phyloP scores from a whole-genome alignment of 2,113 vertebrate genomes.

The Percina caprodes region DNA sequence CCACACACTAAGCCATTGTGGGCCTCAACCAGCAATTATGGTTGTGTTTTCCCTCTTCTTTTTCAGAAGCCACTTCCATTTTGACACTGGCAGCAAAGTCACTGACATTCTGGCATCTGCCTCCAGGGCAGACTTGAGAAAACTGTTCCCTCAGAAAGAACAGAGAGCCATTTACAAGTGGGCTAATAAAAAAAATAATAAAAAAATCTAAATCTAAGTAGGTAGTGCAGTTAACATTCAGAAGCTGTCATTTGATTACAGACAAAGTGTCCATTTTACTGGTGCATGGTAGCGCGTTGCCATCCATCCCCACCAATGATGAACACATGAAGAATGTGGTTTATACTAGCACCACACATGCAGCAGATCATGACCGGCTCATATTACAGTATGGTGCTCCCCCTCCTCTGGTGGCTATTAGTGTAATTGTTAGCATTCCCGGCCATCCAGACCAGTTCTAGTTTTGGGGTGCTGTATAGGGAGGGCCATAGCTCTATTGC shows the following conservation, averaged over 20 bases:
- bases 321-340: constrained; percentile 21
- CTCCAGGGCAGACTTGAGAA: constrained; percentile 52
- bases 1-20: constrained; percentile 74
- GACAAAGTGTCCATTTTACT: constrained; percentile 22
- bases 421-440: constrained; percentile 55
- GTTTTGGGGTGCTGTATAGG: constrained; percentile 29
- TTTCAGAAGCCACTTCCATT: constrained; percentile 77
- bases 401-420: constrained; percentile 22
- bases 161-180: constrained; percentile 63
- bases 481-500: background rate
- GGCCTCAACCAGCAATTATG: constrained; percentile 76
- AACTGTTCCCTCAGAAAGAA: constrained; percentile 46
- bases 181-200: constrained; percentile 37
- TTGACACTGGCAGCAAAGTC: constrained; percentile 68
- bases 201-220: constrained; percentile 48
- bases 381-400: constrained; percentile 20
- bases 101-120: constrained; percentile 60
- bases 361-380: constrained; percentile 37
- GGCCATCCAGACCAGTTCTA: constrained; percentile 32
- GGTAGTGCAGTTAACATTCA: constrained; percentile 41
- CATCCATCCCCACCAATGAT: background rate
- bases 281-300: background rate
- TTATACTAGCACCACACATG: constrained; percentile 26
- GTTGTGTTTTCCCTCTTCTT: constrained; percentile 75
- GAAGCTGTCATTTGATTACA: constrained; percentile 54